phyloP scores from a whole-genome alignment of 2,888 invertebrate genomes.

The Orthosia cruda region DNA sequence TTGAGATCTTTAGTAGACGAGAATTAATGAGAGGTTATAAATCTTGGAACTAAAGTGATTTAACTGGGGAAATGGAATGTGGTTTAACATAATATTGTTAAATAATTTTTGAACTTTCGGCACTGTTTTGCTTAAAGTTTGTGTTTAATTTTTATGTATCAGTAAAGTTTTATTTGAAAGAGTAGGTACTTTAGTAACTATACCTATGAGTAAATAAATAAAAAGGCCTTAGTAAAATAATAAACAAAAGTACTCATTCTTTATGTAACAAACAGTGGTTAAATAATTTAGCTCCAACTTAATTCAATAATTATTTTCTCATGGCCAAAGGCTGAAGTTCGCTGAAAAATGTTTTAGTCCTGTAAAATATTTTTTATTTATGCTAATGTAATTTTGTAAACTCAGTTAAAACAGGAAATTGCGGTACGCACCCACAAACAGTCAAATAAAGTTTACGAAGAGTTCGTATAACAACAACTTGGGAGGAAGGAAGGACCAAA shows the following conservation, averaged over 20 bases:
- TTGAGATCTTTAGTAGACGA: slow-evolving; percentile 5
- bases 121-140: not conserved
- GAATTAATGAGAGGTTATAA: slow-evolving; percentile 10
- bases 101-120: not conserved
- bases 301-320: slow-evolving; percentile 4
- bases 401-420: slow-evolving; percentile 27
- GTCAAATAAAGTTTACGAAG: not conserved
- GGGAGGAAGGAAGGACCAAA: not conserved
- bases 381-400: slow-evolving; percentile 10
- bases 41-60: not conserved
- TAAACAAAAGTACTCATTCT: too few species aligned
- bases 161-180: not conserved
- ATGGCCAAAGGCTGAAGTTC: not conserved
- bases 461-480: not conserved
- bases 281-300: not conserved
- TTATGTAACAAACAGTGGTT: not conserved
- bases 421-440: not conserved
- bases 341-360: not conserved
- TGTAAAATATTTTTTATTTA: not conserved
- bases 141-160: not conserved
- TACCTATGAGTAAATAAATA: too few species aligned
- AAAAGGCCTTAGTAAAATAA: too few species aligned
- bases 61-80: not conserved
- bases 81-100: not conserved
- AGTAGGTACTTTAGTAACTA: too few species aligned